These are phyloP conservation scores for Sebastes vulpes DNA, from an alignment of 2,797 vertebrate genomes.

Conservation along the genomic window DNA sequence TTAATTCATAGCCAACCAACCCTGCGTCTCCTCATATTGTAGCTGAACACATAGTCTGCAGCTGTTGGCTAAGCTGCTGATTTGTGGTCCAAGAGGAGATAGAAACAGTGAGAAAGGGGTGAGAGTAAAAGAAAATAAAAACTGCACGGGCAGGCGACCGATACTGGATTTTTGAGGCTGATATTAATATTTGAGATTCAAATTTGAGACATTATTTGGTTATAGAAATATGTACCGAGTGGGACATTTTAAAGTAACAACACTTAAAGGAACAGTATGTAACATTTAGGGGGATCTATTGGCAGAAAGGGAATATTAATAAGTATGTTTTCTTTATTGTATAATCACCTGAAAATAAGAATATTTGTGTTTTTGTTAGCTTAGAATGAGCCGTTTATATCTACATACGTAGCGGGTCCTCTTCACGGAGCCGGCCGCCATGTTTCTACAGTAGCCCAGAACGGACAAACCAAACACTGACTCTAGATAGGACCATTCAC, in stretches of 20 bases:
- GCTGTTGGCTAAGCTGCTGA: slow-evolving; percentile 49
- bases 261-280: background rate
- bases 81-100: slow-evolving; percentile 26
- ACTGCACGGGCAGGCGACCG: background rate
- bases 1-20: slow-evolving; percentile 44
- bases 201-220: background rate
- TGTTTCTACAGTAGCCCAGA: too few species aligned
- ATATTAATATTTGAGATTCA: background rate
- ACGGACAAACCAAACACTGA: too few species aligned
- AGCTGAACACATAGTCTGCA: slow-evolving; percentile 50
- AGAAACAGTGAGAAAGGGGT: background rate
- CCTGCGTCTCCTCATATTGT: slow-evolving; percentile 32
- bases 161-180: background rate
- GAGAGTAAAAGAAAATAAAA: background rate
- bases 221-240: background rate
- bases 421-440: too few species aligned
- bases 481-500: too few species aligned
- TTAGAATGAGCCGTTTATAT: too few species aligned
- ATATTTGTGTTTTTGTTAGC: too few species aligned
- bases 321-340: too few species aligned
- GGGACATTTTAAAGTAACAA: background rate
- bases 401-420: too few species aligned
- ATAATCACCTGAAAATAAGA: too few species aligned
- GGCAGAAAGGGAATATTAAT: too few species aligned
- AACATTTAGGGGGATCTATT: background rate